Conservation (phyloP, 2,113 vertebrate species). For the Varanus komodoensis region DNA sequence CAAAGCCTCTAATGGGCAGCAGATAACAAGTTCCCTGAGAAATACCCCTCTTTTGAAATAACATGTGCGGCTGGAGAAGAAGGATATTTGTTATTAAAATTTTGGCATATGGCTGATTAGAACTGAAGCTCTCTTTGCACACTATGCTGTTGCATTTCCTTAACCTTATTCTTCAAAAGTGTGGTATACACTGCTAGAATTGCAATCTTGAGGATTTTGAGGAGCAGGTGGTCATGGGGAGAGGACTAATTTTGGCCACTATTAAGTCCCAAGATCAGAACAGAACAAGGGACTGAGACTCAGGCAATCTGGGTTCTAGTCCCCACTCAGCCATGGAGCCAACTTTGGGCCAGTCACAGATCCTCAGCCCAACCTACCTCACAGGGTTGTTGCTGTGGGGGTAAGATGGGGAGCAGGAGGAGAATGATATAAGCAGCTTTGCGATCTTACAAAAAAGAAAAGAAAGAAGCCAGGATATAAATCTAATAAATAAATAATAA, state of each 20-base stretch:
- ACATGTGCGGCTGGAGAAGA: background rate
- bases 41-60: constrained; percentile 11
- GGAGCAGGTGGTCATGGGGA: background rate
- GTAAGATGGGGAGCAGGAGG: too few relatives aligned
- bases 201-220: background rate
- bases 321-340: too few relatives aligned
- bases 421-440: too few relatives aligned
- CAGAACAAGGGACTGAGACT: too few relatives aligned
- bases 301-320: too few relatives aligned
- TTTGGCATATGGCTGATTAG: background rate
- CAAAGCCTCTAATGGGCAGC: constrained; percentile 41
- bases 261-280: background rate
- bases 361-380: too few relatives aligned
- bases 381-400: too few relatives aligned
- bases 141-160: background rate
- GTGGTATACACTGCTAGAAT: background rate
- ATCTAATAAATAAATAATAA: too few relatives aligned
- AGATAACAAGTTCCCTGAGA: constrained; percentile 31
- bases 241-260: background rate
- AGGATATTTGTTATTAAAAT: background rate
- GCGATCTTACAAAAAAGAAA: too few relatives aligned
- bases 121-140: background rate
- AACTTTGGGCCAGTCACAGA: too few relatives aligned
- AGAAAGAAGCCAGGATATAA: too few relatives aligned
- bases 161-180: background rate